Conservation (phyloP, 37 sponge, comb jelly and placozoan genomes). For the Axinella damicornis region DNA sequence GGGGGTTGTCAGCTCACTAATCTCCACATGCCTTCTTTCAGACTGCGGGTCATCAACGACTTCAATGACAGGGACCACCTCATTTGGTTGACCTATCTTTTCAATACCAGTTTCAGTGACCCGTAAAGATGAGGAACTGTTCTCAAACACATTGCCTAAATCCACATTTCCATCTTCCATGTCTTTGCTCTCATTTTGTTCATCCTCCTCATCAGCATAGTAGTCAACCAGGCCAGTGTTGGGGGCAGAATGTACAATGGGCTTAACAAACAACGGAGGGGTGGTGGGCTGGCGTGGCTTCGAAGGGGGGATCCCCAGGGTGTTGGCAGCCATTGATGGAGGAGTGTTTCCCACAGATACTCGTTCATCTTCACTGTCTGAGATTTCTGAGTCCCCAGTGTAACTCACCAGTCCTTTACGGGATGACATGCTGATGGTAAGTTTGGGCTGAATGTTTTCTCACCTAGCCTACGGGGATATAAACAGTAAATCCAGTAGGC, state of each 20-base stretch:
- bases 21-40: background rate
- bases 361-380: constrained; percentile 57
- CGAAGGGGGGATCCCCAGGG: constrained; percentile 40
- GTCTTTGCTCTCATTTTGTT: constrained; percentile 39
- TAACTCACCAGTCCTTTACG: constrained; percentile 58
- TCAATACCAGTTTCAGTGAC: background rate
- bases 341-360: constrained; percentile 6
- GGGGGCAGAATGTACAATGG: constrained; percentile 61
- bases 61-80: background rate
- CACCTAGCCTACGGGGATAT: no score
- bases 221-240: constrained; percentile 51
- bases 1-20: background rate
- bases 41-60: background rate
- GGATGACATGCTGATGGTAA: background rate
- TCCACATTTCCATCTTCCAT: constrained; percentile 6
- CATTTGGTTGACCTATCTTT: no score
- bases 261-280: constrained; percentile 13
- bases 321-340: constrained; percentile 1
- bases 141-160: background rate
- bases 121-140: background rate
- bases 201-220: constrained; percentile 57
- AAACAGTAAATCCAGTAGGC: no score
- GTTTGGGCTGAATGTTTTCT: no score
- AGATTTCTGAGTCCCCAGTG: constrained; percentile 59
- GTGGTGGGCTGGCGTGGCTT: background rate